Evolutionary conservation across 2,113 vertebrate genomes (phyloP), one percentile per base, ranked within the genome.

Genomic region (Notarius quadriscutis): DNA sequence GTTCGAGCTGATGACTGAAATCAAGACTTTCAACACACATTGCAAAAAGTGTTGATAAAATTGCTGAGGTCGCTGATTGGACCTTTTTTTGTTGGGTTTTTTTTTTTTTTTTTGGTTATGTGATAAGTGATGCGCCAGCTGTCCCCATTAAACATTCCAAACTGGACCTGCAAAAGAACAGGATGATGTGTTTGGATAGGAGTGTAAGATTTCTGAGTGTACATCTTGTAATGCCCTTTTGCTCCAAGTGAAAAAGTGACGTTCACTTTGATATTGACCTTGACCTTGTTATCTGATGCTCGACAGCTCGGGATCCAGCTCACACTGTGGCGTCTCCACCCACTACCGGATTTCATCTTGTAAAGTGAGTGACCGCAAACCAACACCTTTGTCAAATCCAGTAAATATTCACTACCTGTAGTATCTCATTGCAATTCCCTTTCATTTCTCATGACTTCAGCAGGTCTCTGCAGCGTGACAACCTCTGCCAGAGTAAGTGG

Each of bases 401-500:
- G 34, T n/a, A 34, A 79, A 69, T 58, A 57, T 65, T 63, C 8
- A 84, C 11, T 41, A 6, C 6, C 27, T 30, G 55, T 69, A 67
- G 10, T 77, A 22, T 77, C 48, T 77, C 34, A n/a, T n/a, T 74
- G 30, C 15, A n/a, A 50, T 86, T 27, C 18, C 41, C 22, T 48
- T 60, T 50, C 50, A 50, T 77, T 87, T 85, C 41, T 84, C 53
- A 88, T 55, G 88, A 25, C 81, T 80, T 41, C 89, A 95, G 93
- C 84, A 89, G 92, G 85, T 91, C 92, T 81, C n/a, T 89, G 48
- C 91, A 86, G 74, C 92, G 84, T 60, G 65, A 82, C 1, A 75
- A 88, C 25, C 86, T 57, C 79, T 25, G 84, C 7, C 79, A 20
- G 15, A 91, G 94, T 95, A 88, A 94, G 94, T 92, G 53, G n/a